These are phyloP conservation scores for Hylaeus volcanicus DNA, from an alignment of 1,140 invertebrate species.

Conservation along the genomic window DNA sequence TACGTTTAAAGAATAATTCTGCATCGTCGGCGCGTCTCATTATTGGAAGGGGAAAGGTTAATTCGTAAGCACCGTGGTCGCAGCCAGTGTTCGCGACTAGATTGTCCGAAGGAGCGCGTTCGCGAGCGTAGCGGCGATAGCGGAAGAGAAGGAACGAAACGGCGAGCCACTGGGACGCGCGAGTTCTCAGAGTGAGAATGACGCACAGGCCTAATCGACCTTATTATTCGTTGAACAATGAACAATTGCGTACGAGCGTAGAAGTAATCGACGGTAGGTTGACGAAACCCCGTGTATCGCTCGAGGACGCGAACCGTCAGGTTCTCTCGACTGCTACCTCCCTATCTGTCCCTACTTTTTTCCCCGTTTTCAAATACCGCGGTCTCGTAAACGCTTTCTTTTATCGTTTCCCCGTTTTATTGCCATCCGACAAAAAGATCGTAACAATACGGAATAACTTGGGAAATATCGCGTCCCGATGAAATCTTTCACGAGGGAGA, in stretches of 20 bases:
- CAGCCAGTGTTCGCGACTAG: no score
- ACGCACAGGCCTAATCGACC: conserved; percentile 39
- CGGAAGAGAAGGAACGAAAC: neutral
- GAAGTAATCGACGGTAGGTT: conserved; percentile 58
- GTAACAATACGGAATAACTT: conserved; percentile 24
- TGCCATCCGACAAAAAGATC: conserved; percentile 7
- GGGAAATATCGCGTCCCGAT: conserved; percentile 21
- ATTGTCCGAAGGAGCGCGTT: neutral
- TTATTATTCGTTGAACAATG: conserved; percentile 52
- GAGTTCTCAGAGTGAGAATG: conserved; percentile 56
- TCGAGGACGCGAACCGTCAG: conserved; percentile 47
- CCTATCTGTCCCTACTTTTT: conserved; percentile 15
- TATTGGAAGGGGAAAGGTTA: no score
- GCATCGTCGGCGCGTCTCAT: no score
- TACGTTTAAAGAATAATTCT: no score
- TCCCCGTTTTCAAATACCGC: conserved; percentile 18
- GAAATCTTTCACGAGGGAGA: conserved; percentile 35
- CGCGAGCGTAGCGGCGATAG: no score
- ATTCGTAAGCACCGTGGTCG: no score
- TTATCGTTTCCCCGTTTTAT: conserved; percentile 37
- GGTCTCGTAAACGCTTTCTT: conserved; percentile 43
- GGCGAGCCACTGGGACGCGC: neutral
- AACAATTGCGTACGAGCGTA: conserved; percentile 64
- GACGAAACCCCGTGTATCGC: conserved; percentile 46
- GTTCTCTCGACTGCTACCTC: neutral